Conservation (phyloP, 2,888 invertebrate genomes). For the Leptopilina drosophilae region DNA sequence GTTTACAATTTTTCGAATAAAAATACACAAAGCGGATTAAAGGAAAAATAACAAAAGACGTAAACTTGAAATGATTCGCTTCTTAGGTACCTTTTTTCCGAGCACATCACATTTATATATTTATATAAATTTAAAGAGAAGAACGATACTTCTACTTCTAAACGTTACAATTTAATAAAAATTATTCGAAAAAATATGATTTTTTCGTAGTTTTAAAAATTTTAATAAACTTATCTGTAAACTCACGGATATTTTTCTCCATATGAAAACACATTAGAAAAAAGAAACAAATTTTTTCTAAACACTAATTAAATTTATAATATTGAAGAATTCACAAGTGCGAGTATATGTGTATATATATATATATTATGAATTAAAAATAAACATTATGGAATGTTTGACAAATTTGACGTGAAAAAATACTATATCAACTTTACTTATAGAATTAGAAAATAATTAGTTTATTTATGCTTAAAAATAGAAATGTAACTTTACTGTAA, state of each 20-base stretch:
- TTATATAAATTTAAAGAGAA: too few species aligned
- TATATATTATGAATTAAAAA: background rate
- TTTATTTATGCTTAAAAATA: conserved; percentile 1
- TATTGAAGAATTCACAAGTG: conserved; percentile 14
- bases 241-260: conserved; percentile 5
- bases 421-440: background rate
- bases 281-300: background rate
- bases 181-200: conserved; percentile 1
- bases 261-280: background rate
- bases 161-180: too few species aligned
- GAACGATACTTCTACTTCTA: too few species aligned
- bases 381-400: conserved; percentile 13
- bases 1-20: too few species aligned
- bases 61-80: too few species aligned
- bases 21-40: too few species aligned
- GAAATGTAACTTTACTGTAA: conserved; percentile 5
- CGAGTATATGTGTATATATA: background rate
- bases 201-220: background rate
- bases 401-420: conserved; percentile 6
- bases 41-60: too few species aligned
- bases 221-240: background rate
- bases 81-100: too few species aligned
- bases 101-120: too few species aligned
- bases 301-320: conserved; percentile 15
- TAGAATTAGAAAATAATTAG: background rate